These are phyloP conservation scores for Myotis yumanensis DNA, from an alignment of 2,113 vertebrate genomes.

Conservation along the genomic window DNA sequence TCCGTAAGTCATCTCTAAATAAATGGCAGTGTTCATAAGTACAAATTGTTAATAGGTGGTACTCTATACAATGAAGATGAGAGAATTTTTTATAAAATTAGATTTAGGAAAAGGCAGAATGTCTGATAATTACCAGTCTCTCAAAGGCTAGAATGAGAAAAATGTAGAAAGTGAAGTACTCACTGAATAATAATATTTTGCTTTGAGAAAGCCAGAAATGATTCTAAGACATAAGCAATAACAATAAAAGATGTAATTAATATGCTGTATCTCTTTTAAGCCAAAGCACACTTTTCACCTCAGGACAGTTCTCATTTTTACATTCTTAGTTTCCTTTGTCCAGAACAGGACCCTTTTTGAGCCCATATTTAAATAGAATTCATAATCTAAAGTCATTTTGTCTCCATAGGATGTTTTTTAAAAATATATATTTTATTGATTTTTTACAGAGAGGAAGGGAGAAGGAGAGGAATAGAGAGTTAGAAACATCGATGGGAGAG, in stretches of 20 bases:
- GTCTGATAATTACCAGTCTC: conserved; percentile 39
- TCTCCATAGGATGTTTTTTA: not conserved
- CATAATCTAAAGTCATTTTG: conserved; percentile 39
- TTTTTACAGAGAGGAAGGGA: too few relatives aligned
- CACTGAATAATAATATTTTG: conserved; percentile 29
- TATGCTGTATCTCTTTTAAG: conserved; percentile 41
- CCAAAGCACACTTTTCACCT: conserved; percentile 22
- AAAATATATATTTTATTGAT: too few relatives aligned
- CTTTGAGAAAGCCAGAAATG: conserved; percentile 54
- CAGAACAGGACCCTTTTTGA: conserved; percentile 57
- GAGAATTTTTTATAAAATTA: conserved; percentile 59
- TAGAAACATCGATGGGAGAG: too few relatives aligned
- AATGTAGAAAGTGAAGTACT: conserved; percentile 44
- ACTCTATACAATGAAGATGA: conserved; percentile 26
- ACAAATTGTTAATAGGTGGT: conserved; percentile 32
- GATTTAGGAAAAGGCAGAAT: conserved; percentile 46
- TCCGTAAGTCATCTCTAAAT: conserved; percentile 34
- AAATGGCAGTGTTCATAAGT: conserved; percentile 49
- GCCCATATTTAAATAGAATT: conserved; percentile 53
- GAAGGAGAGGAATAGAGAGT: too few relatives aligned
- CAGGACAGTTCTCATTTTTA: conserved; percentile 29
- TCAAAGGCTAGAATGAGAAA: conserved; percentile 53
- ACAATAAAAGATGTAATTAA: conserved; percentile 44
- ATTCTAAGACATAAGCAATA: conserved; percentile 58
- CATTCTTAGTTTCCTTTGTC: conserved; percentile 31